Conservation (phyloP, 2,888 invertebrate species). For the Agriopis leucophaearia region DNA sequence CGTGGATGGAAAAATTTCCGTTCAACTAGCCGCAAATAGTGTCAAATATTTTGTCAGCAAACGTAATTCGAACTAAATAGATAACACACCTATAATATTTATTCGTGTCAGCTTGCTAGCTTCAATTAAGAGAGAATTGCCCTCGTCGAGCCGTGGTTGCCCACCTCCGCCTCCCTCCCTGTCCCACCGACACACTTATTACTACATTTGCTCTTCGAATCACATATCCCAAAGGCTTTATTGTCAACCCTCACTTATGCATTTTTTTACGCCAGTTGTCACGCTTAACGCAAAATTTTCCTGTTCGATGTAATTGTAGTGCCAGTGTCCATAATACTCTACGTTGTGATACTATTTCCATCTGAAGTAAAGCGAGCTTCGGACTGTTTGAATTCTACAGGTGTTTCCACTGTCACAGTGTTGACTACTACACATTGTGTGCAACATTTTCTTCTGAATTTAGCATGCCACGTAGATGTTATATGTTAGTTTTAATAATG, state of each 20-base stretch:
- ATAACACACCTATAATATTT: constrained; percentile 8
- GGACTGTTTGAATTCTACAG: constrained; percentile 42
- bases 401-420: constrained; percentile 28
- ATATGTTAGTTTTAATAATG: constrained; percentile 13
- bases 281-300: constrained; percentile 75
- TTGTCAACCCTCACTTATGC: constrained; percentile 70
- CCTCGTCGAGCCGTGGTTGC: constrained; percentile 86
- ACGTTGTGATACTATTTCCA: constrained; percentile 53
- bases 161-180: constrained; percentile 72
- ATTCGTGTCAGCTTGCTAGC: constrained; percentile 73
- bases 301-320: constrained; percentile 74
- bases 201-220: constrained; percentile 68
- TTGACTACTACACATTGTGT: constrained; percentile 30
- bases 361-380: constrained; percentile 62
- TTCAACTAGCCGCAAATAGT: constrained; percentile 64
- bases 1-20: constrained; percentile 73
- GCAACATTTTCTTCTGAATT: constrained; percentile 17
- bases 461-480: constrained; percentile 30
- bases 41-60: constrained; percentile 61
- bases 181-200: constrained; percentile 63
- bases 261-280: constrained; percentile 64
- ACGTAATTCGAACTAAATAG: constrained; percentile 53
- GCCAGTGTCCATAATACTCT: constrained; percentile 56
- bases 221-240: constrained; percentile 68
- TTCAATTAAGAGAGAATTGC: constrained; percentile 70